Evolutionary conservation across 2,888 invertebrate genomes (phyloP).

Genomic region (Lithophane leautieri): DNA sequence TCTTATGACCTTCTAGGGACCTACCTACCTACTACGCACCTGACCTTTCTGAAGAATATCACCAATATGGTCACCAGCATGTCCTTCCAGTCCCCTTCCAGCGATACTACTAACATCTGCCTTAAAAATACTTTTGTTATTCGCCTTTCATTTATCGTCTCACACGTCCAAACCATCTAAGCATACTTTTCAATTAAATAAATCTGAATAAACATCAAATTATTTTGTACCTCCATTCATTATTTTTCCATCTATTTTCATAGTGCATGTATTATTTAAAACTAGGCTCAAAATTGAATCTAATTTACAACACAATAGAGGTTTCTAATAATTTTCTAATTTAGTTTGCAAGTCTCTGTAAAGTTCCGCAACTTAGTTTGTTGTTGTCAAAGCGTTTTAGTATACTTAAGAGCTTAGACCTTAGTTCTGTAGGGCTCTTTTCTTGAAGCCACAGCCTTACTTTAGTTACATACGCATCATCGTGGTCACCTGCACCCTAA

Average conservation of each 20-base stretch:
- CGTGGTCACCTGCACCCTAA: neutral
- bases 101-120: no score
- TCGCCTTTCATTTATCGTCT: neutral
- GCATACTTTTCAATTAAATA: neutral
- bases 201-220: neutral
- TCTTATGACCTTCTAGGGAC: no score
- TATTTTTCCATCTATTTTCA: neutral
- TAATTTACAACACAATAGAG: slow-evolving; percentile 21
- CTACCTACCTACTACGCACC: no score
- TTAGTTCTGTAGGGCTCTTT: slow-evolving; percentile 5
- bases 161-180: neutral
- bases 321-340: slow-evolving; percentile 31
- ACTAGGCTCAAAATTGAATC: slow-evolving; percentile 26
- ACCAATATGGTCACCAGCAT: neutral
- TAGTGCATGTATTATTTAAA: slow-evolving; percentile 12
- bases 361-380: slow-evolving; percentile 47
- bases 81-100: neutral
- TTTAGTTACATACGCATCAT: neutral
- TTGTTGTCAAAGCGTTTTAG: slow-evolving; percentile 41
- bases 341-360: slow-evolving; percentile 29
- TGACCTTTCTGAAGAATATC: neutral
- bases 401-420: neutral
- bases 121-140: neutral
- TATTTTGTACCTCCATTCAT: neutral
- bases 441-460: neutral